A percentile compares a stretch with the other conserved stretches of the same genome.
Evolutionary conservation across 1,140 invertebrate species (phyloP).

Genomic region (Araneus ventricosus): DNA sequence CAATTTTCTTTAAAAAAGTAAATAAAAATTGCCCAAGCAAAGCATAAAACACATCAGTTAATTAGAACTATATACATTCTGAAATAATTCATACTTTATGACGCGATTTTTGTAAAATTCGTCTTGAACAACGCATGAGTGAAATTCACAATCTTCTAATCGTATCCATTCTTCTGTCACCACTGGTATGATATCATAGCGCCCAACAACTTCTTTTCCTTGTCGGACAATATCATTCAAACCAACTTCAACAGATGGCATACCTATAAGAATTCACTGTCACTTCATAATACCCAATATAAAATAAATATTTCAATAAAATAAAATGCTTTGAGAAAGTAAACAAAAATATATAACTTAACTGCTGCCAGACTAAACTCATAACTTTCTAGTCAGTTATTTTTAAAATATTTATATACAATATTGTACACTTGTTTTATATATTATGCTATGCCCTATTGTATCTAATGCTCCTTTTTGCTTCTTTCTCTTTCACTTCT

Average conservation of each 20-base stretch:
- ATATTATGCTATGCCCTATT: no score
- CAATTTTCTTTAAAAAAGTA: no score
- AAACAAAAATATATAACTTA: no score
- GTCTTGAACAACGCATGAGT: conserved; percentile 94
- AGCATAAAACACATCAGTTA: neutral
- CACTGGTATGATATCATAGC: conserved; percentile 99
- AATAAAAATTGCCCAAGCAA: neutral
- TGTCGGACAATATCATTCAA: conserved; percentile 97
- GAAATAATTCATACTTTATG: conserved; percentile 84
- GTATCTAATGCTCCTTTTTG: no score
- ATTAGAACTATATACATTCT: neutral
- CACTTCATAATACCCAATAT: neutral
- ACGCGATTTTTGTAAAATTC: conserved; percentile 94
- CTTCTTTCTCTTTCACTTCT: no score
- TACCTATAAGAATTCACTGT: conserved; percentile 85
- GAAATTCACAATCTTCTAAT: conserved; percentile 96
- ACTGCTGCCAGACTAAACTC: no score
- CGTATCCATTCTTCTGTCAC: conserved; percentile 99
- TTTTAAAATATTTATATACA: no score
- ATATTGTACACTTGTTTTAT: no score
- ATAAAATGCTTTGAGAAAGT: no score
- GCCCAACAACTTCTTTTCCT: conserved; percentile 98
- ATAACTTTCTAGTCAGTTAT: no score
- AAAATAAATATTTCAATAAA: no score
- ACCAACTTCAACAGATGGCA: conserved; percentile 97